Evolutionary conservation across 2,113 vertebrate genomes (phyloP), one percentile per base, ranked within the genome.

Genomic region (Anser brachyrhynchus): DNA sequence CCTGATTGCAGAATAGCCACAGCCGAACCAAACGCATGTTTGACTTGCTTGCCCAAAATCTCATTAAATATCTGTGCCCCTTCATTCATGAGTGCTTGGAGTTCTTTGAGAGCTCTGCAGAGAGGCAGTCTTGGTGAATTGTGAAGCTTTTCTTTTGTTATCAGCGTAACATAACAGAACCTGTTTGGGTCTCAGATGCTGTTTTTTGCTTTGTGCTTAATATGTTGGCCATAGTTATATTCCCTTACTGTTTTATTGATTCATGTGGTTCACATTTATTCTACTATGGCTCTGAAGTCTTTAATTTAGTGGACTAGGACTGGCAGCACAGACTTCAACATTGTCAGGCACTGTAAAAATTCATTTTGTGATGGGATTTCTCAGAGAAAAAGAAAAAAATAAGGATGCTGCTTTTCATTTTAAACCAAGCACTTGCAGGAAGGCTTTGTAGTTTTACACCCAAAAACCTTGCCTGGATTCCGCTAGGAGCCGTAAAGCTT

Each of bases 351-450:
- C 6, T 51, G 49, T 25, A 22, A 81, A 89, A 58, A 19, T 55
- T 71, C 28, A 16, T 31, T 67, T 67, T 17, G 7, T 3, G 20
- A 18, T 10, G 10, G 35, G 12, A 87, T 72, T 25, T 75, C 22
- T 43, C 35, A 6, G 1, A 3, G 2, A 10, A 26, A 35, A 37
- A 46, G 21, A 22, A 49, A 49, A 35, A 12, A 23, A 33, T 26
- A n/a, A 12, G 0, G 3, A 8, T 0, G 37, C 29, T 1, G 7
- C 7, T 37, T 87, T 93, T 75, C 51, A 74, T 72, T 71, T 61
- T 33, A 57, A 82, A 37, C 7, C 0, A 11, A 14, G 46, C 57
- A 2, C 17, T 90, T 52, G 55, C 69, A 39, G 41, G 28, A 78
- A 55, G 10, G 46, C 64, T 88, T 44, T 81, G 72, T 61, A 43